A percentile compares a stretch with the other conserved stretches of the same genome.
Evolutionary conservation across 2,888 invertebrate genomes (phyloP).

Genomic region (Xylota segnis): DNA sequence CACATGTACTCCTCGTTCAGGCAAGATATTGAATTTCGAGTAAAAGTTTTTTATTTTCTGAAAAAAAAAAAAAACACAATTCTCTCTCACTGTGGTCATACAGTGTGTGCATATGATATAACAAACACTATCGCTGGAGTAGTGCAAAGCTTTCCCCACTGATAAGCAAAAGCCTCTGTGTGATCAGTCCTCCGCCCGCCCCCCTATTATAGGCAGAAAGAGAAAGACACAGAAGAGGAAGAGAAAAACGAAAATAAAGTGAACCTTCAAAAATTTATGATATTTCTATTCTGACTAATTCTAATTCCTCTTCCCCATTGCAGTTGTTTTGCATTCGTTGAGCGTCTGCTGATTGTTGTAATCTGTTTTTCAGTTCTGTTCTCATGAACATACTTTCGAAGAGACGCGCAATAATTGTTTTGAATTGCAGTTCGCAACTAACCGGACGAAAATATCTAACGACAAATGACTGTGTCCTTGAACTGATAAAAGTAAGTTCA

Average conservation of each 20-base stretch:
- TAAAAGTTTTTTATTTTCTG: slow-evolving; percentile 25
- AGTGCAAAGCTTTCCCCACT: slow-evolving; percentile 33
- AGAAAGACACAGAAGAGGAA: slow-evolving; percentile 8
- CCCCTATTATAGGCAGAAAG: slow-evolving; percentile 4
- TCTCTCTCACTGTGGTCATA: slow-evolving; percentile 3
- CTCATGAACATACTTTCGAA: slow-evolving; percentile 20
- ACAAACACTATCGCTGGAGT: slow-evolving; percentile 28
- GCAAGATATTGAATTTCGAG: slow-evolving; percentile 46
- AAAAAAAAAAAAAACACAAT: no score
- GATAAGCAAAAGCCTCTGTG: slow-evolving; percentile 44
- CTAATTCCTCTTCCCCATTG: slow-evolving; percentile 69
- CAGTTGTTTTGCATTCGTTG: slow-evolving; percentile 44
- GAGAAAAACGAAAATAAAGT: slow-evolving; percentile 38
- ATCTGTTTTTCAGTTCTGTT: slow-evolving; percentile 43
- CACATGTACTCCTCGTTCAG: no score
- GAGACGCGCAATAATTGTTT: slow-evolving; percentile 26
- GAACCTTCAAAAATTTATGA: slow-evolving; percentile 62
- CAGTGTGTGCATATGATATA: background rate
- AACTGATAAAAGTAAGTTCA: slow-evolving; percentile 67
- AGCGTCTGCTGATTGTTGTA: slow-evolving; percentile 37
- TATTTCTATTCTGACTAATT: slow-evolving; percentile 56
- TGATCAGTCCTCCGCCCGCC: slow-evolving; percentile 15
- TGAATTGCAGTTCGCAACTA: slow-evolving; percentile 43
- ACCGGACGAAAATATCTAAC: slow-evolving; percentile 20
- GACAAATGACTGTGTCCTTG: slow-evolving; percentile 58